A percentile compares a stretch with the other conserved stretches of the same genome.
Evolutionary conservation across 2,888 invertebrate genomes (phyloP).

Genomic region (Adelognathus sp.): DNA sequence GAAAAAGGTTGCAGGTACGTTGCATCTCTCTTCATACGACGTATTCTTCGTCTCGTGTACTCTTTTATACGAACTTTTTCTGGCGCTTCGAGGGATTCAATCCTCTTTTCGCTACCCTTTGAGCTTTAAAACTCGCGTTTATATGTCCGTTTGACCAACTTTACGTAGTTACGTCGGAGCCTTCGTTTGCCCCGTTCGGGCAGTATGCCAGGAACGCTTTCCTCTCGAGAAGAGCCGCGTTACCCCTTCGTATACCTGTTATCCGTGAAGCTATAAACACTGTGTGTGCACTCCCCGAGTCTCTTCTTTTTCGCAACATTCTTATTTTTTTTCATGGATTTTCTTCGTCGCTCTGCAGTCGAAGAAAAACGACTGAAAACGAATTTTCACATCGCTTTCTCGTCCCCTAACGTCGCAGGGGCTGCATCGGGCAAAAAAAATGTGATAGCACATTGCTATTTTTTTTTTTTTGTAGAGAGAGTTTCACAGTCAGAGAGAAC

Average conservation of each 20-base stretch:
- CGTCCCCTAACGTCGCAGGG: too few relatives aligned
- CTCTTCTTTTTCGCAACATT: neutral
- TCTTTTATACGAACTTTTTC: neutral
- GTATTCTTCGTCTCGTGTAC: neutral
- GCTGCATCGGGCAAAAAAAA: too few relatives aligned
- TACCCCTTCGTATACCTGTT: neutral
- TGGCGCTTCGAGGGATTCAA: neutral
- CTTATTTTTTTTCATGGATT: neutral
- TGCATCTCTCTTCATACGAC: neutral
- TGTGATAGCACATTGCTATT: too few relatives aligned
- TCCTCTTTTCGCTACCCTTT: slow-evolving; percentile 18
- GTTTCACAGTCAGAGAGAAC: too few relatives aligned
- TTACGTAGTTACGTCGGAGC: neutral
- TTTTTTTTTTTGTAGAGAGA: too few relatives aligned
- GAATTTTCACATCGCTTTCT: too few relatives aligned
- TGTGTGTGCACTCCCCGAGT: too few relatives aligned
- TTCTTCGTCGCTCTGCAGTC: neutral
- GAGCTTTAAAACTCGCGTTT: slow-evolving; percentile 20
- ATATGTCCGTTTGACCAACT: slow-evolving; percentile 2
- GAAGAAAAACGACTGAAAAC: too few relatives aligned
- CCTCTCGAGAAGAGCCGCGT: neutral
- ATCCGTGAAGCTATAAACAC: neutral
- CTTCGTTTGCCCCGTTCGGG: neutral
- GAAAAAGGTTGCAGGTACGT: slow-evolving; percentile 78
- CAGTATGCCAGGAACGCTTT: neutral